Evolutionary conservation across 2,113 vertebrate genomes (phyloP).

Genomic region (Oophaga pumilio): DNA sequence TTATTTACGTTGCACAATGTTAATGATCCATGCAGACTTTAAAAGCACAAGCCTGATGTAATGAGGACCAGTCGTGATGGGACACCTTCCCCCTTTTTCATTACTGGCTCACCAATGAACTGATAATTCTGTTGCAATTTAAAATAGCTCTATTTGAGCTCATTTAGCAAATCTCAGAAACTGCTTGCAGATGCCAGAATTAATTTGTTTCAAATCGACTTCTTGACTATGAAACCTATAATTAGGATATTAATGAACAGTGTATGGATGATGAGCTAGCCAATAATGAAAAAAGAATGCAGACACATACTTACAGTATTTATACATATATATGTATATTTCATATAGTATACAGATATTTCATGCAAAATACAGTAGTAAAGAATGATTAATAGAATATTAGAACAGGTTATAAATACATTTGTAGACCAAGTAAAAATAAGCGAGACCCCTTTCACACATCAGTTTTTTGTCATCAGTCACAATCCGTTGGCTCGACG

Average conservation of each 20-base stretch:
- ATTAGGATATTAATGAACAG: conserved; percentile 42
- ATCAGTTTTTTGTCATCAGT: too few species aligned
- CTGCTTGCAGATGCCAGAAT: conserved; percentile 55
- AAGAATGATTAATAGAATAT: too few species aligned
- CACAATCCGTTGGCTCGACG: background rate
- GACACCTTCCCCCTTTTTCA: conserved; percentile 38
- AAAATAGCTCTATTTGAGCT: conserved; percentile 51
- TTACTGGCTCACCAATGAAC: conserved; percentile 29
- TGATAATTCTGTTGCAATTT: conserved; percentile 30
- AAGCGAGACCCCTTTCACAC: background rate
- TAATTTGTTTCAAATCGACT: conserved; percentile 46
- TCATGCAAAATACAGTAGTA: too few species aligned
- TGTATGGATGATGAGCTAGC: background rate
- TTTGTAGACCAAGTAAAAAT: background rate
- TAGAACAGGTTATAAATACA: too few species aligned
- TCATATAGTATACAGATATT: background rate
- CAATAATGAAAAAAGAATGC: background rate
- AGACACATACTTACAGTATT: background rate
- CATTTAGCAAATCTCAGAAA: conserved; percentile 47
- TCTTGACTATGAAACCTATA: conserved; percentile 45
- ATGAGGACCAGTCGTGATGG: conserved; percentile 25
- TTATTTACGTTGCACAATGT: background rate
- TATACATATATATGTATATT: background rate
- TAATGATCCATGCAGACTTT: conserved; percentile 36
- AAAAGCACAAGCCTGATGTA: conserved; percentile 11